These are phyloP conservation scores for Characodon lateralis DNA, from an alignment of 2,797 vertebrate genomes.

Conservation along the genomic window DNA sequence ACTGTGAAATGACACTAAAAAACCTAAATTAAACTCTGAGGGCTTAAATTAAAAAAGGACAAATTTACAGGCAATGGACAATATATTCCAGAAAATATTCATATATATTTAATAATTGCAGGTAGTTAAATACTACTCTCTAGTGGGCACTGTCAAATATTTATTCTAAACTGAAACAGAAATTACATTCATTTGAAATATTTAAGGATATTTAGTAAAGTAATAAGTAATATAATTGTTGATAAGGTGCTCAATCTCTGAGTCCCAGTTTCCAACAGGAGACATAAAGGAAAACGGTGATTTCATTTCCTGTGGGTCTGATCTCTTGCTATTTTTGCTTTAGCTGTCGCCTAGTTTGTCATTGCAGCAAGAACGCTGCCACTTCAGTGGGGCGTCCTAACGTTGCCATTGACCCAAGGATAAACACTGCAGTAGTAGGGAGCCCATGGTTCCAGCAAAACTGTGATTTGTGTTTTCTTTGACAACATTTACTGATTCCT, in stretches of 20 bases:
- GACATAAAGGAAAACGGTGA: not conserved
- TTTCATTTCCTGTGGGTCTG: not conserved
- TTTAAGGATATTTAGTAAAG: constrained; percentile 1
- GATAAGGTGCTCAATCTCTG: not conserved
- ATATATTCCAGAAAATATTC: constrained; percentile 10
- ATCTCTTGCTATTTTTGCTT: not conserved
- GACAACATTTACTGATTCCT: not conserved
- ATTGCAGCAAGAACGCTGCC: not conserved
- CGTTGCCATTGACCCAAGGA: not conserved
- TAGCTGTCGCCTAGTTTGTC: not conserved
- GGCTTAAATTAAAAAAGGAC: not conserved
- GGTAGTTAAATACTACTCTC: constrained; percentile 79
- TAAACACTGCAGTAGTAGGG: not conserved
- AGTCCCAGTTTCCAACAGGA: not conserved
- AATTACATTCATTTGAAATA: constrained; percentile 15
- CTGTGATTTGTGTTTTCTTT: not conserved
- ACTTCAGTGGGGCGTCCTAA: not conserved
- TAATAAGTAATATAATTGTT: constrained; percentile 1
- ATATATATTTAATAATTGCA: constrained; percentile 33
- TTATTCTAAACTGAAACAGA: not conserved
- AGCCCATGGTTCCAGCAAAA: not conserved
- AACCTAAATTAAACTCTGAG: not conserved
- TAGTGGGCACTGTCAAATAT: constrained; percentile 61
- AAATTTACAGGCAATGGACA: constrained; percentile 1
- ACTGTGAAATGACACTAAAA: not conserved